Conservation (phyloP, 2,113 vertebrate genomes). For the Hypomesus transpacificus region DNA sequence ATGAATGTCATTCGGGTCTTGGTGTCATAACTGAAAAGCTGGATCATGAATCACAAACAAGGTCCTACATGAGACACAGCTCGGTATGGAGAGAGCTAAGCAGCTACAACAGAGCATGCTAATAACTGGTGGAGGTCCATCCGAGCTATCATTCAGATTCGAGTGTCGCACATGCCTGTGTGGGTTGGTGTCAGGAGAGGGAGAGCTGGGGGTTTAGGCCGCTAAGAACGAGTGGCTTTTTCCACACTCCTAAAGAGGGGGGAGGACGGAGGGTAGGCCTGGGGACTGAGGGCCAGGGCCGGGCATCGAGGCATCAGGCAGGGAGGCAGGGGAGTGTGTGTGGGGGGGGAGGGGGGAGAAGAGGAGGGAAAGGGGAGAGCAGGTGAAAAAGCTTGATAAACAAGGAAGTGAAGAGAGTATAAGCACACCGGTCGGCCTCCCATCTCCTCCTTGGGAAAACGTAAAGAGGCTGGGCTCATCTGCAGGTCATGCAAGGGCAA, state of each 20-base stretch:
- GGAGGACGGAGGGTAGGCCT: conserved; percentile 61
- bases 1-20: too few relatives aligned
- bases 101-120: too few relatives aligned
- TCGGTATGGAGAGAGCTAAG: too few relatives aligned
- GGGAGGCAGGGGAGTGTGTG: background rate
- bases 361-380: background rate
- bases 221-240: background rate
- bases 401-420: background rate
- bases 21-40: too few relatives aligned
- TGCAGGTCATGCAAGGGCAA: conserved; percentile 50
- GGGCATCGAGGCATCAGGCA: background rate
- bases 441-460: conserved; percentile 20
- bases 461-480: conserved; percentile 30
- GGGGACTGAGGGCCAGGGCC: conserved; percentile 1
- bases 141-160: background rate
- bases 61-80: too few relatives aligned
- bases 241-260: conserved; percentile 72
- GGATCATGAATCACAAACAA: too few relatives aligned
- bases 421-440: background rate
- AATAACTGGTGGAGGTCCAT: too few relatives aligned
- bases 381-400: background rate
- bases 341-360: conserved; percentile 20
- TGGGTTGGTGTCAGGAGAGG: background rate
- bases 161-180: background rate
- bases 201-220: conserved; percentile 16